Conservation (phyloP, 2,797 vertebrate genomes). For the Falco cherrug region DNA sequence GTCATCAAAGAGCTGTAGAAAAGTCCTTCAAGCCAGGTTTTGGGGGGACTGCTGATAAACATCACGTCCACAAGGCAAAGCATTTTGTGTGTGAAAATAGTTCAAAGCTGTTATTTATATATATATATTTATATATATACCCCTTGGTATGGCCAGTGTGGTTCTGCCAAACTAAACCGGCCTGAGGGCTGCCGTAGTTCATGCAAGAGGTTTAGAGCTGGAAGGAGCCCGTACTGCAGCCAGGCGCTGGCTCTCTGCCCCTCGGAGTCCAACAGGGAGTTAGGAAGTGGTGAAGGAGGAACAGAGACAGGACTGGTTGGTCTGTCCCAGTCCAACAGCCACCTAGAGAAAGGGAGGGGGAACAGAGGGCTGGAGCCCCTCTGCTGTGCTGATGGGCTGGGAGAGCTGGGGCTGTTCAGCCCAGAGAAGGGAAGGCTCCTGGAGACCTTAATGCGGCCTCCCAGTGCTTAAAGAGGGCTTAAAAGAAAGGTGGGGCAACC, state of each 20-base stretch:
- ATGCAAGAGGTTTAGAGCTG: not conserved
- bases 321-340: not conserved
- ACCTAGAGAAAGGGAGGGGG: not conserved
- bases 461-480: not conserved
- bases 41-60: not conserved
- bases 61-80: not conserved
- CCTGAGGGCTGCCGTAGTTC: not conserved
- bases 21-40: not conserved
- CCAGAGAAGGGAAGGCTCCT: not conserved
- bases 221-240: not conserved
- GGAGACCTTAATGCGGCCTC: not conserved
- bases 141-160: not conserved
- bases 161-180: not conserved
- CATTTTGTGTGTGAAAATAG: not conserved
- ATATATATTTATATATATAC: no score
- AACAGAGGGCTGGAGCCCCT: not conserved
- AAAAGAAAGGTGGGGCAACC: fast-evolving
- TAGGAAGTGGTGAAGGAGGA: not conserved
- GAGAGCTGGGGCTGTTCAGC: not conserved
- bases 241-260: not conserved
- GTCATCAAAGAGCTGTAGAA: not conserved
- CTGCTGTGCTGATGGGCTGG: not conserved
- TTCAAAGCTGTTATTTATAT: not conserved
- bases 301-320: not conserved
- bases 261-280: not conserved